phyloP scores from a whole-genome alignment of 2,888 invertebrate genomes.

The Athripsodes cinereus region DNA sequence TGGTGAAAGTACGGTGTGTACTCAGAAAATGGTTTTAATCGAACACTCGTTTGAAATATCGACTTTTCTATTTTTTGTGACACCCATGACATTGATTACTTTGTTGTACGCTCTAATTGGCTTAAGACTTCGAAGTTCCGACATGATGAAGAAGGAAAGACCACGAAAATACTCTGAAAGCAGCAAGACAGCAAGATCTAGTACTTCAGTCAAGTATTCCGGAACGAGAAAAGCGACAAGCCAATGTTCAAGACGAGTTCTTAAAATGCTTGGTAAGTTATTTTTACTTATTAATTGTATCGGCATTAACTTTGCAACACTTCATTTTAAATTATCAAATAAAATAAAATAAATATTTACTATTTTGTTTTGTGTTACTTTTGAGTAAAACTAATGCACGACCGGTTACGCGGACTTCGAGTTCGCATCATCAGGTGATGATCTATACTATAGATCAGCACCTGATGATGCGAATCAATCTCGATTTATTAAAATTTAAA shows the following conservation, averaged over 20 bases:
- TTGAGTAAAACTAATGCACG: too few species aligned
- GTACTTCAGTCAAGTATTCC: neutral
- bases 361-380: too few species aligned
- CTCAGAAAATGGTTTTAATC: slow-evolving; percentile 47
- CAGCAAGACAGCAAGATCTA: slow-evolving; percentile 26
- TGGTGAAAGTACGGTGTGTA: slow-evolving; percentile 42
- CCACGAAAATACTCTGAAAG: slow-evolving; percentile 21
- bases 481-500: too few species aligned
- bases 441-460: too few species aligned
- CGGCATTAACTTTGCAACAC: too few species aligned
- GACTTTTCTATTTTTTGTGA: slow-evolving; percentile 65
- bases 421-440: too few species aligned
- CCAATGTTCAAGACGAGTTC: slow-evolving; percentile 60
- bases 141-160: slow-evolving; percentile 38
- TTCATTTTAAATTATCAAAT: too few species aligned
- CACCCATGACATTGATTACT: slow-evolving; percentile 69
- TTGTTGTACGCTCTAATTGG: slow-evolving; percentile 65
- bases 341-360: too few species aligned
- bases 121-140: slow-evolving; percentile 51
- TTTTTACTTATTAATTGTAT: neutral
- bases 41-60: slow-evolving; percentile 66
- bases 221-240: slow-evolving; percentile 31
- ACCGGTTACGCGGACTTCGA: too few species aligned
- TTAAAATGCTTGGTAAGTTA: slow-evolving; percentile 70
- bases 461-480: too few species aligned